Evolutionary conservation across 2,113 vertebrate genomes (phyloP), one percentile per base, ranked within the genome.

Genomic region (Agelaius phoeniceus): DNA sequence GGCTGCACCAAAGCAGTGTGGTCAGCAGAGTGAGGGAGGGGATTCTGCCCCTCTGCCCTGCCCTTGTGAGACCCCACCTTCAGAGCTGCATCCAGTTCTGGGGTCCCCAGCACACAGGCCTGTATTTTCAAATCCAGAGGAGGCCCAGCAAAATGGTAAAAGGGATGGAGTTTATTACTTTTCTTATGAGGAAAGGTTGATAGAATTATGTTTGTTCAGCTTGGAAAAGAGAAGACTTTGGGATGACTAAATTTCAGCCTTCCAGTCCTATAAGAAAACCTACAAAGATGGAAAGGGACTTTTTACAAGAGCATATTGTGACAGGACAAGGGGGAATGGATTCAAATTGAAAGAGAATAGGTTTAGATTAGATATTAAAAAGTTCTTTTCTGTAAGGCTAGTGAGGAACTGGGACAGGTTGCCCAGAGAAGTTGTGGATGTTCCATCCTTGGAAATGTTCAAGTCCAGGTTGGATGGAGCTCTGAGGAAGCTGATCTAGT

Each of bases 1-100:
- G 28, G 24, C 30, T 55, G 11, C 8, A 30, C 24, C 9, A 57
- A 58, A 51, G 12, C 15, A 44, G 7, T 0, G 0, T 37, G 59
- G 6, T 12, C 68, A 66, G 27, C 12, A 20, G 23, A 23, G 8
- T 0, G 0, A 52, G 27, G 12, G 19, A 51, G 33, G 19, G 5
- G 13, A 52, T 52, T 24, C 22, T 89, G 6, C 10, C 27, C 13
- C 9, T 33, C 31, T 73, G 11, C 35, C 58, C 51, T 33, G 44
- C 7, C 5, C 44, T 58, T 58, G 7, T 59, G 44, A 52, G 18
- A 58, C 12, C 4, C 15, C 37, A 20, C 27, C 27, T 52, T 2
- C 3, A 59, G 8, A 28, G 13, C 7, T 51, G 22, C 44, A 28
- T 23, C 31, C 27, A 28, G 9, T 1, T 35, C 43, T 23, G 22